A percentile compares a stretch with the other conserved stretches of the same genome.
phyloP scores from a whole-genome alignment of 92 coral and sea anemone species.

The Scolanthus callimorphus region DNA sequence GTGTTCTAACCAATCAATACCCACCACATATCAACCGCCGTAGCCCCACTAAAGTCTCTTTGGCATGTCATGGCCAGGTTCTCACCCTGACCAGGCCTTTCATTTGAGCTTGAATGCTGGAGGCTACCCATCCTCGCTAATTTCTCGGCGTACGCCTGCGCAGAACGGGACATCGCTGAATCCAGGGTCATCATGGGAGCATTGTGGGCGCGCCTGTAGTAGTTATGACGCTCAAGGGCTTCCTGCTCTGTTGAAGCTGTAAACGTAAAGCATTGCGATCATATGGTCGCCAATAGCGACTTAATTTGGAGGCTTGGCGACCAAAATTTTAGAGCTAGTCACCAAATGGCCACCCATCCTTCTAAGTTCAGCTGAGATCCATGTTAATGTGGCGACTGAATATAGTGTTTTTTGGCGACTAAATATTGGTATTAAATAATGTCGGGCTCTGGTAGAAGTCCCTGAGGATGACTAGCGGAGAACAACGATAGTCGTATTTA shows the following conservation, averaged over 20 bases:
- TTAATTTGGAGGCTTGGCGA: no score
- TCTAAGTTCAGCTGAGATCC: no score
- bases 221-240: conserved; percentile 55
- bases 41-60: conserved; percentile 25
- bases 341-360: no score
- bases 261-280: no score
- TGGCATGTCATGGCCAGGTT: conserved; percentile 57
- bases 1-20: conserved; percentile 1
- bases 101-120: conserved; percentile 25
- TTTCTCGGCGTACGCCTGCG: conserved; percentile 51
- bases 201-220: conserved; percentile 57
- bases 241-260: conserved; percentile 39
- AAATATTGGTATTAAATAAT: no score
- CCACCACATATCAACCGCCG: conserved; percentile 54
- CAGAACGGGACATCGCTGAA: conserved; percentile 39
- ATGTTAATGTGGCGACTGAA: no score
- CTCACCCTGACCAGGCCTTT: conserved; percentile 81
- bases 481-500: no score
- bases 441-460: no score
- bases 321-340: no score
- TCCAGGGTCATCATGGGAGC: conserved; percentile 58
- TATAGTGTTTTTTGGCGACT: no score
- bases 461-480: no score
- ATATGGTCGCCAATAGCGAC: no score
- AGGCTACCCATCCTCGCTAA: conserved; percentile 32